These are phyloP conservation scores for Antigone vipio DNA, from an alignment of 2,113 vertebrate species.

Conservation along the genomic window DNA sequence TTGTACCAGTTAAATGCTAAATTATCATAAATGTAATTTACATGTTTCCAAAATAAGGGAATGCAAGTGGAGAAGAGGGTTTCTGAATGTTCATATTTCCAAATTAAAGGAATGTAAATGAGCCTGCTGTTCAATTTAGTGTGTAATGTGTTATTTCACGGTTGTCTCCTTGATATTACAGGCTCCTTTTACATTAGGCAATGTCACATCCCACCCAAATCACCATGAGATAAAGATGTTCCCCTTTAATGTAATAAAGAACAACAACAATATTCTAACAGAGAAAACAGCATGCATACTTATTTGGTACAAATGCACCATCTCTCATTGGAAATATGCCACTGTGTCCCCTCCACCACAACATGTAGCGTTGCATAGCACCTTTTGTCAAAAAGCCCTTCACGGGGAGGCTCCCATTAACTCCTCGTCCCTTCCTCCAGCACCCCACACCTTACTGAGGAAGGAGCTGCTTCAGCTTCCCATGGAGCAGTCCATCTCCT, in stretches of 20 bases:
- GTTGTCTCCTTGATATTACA: slow-evolving; percentile 65
- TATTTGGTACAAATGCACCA: not conserved
- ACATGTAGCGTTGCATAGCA: not conserved
- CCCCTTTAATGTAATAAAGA: slow-evolving; percentile 52
- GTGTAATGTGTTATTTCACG: slow-evolving; percentile 63
- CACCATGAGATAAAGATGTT: slow-evolving; percentile 59
- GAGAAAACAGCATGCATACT: not conserved
- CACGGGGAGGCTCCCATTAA: rapidly evolving
- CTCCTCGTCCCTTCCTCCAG: not conserved
- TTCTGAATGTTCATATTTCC: slow-evolving; percentile 48
- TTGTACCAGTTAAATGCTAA: slow-evolving; percentile 59
- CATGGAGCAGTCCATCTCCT: rapidly evolving
- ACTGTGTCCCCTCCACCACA: not conserved
- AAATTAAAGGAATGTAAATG: slow-evolving; percentile 68
- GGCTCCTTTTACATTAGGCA: slow-evolving; percentile 24
- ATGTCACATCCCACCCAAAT: slow-evolving; percentile 54
- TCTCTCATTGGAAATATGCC: not conserved
- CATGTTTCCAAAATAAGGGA: slow-evolving; percentile 51
- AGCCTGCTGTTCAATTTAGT: slow-evolving; percentile 63
- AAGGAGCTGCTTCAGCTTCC: not conserved
- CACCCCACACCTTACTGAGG: not conserved
- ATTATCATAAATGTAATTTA: slow-evolving; percentile 61
- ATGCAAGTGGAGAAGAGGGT: slow-evolving; percentile 15
- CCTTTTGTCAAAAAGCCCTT: not conserved
- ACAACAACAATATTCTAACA: slow-evolving; percentile 12